Evolutionary conservation across 2,113 vertebrate species (phyloP).

Genomic region (Camarhynchus parvulus): DNA sequence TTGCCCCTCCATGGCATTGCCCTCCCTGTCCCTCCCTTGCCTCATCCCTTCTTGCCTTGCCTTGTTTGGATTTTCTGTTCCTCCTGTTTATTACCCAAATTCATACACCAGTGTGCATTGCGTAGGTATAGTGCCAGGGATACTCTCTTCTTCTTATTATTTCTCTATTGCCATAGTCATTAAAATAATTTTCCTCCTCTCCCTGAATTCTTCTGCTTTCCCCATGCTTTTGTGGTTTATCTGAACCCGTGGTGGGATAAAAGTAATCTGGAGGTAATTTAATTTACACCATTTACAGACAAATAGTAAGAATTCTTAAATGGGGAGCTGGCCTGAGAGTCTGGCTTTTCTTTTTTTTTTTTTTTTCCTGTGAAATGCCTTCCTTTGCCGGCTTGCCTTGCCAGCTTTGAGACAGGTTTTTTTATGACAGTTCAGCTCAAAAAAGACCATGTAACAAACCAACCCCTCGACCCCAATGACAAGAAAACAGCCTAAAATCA

Average conservation of each 20-base stretch:
- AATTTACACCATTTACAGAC: background rate
- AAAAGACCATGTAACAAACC: background rate
- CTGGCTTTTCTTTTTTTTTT: background rate
- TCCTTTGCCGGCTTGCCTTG: background rate
- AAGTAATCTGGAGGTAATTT: background rate
- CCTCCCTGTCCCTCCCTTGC: too few relatives aligned
- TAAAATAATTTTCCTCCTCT: background rate
- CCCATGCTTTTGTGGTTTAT: background rate
- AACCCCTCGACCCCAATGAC: fast-evolving
- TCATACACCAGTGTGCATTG: background rate
- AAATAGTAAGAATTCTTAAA: background rate
- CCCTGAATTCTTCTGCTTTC: background rate
- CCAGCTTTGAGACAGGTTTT: background rate
- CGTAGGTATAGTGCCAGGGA: background rate
- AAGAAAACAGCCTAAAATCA: too few relatives aligned
- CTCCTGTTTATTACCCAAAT: background rate
- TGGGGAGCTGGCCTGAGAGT: background rate
- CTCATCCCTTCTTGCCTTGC: too few relatives aligned
- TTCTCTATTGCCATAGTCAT: background rate
- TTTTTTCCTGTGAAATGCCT: background rate
- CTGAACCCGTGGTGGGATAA: background rate
- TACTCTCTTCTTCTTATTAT: background rate
- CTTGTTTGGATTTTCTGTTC: background rate
- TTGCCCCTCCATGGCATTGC: too few relatives aligned
- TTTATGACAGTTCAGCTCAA: background rate